Base-by-base conservation (phyloP, 2,797 vertebrate genomes). In the Pseudochirops corinnae region DNA sequence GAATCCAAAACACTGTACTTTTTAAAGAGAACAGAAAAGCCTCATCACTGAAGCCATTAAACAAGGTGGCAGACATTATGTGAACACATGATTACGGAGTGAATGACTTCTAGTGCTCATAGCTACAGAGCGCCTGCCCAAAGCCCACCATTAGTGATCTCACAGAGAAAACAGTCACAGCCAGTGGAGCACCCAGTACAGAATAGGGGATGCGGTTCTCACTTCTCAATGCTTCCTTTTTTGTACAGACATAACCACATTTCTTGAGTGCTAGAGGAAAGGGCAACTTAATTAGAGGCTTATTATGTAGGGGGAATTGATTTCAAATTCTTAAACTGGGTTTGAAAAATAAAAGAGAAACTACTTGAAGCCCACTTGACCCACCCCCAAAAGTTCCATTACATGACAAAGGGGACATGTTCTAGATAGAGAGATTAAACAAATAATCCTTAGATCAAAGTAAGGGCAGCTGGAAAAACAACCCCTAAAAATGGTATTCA, bases 1-100 rank as follows among this genome's bases (percentile, higher is more conserved):
- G 93, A 93, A 62, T 96, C 62, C 28, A 6, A 93, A 97, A 96
- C 93, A 95, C 50, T 62, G 0, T 95, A 9, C 96, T 95, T 94
- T 95, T 58, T 94, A 91, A 95, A 90, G 60, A 91, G 96, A 96
- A 96, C 96, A 33, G 0, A 94, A 90, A 58, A 92, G 14, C 16
- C 92, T 98, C 96, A 96, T 93, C 97, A 96, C 2, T 28, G 28
- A 57, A 96, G 62, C 92, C 50, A 55, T 93, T 90, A 95, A 82
- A 96, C 60, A 67, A 67, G 31, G 11, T 67, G 60, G 31, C 31
- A 67, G 60, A 67, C 12, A 33, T 92, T 55, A 24, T 82, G 55
- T 90, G 82, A 96, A 97, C 16, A 96, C 50, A 96, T 55, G 93
- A 93, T 31, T 93, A 91, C 0, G 12, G 55, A 90, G 12, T 56